Conservation (phyloP, 1,140 invertebrate genomes). For the Bombus waltoni region DNA sequence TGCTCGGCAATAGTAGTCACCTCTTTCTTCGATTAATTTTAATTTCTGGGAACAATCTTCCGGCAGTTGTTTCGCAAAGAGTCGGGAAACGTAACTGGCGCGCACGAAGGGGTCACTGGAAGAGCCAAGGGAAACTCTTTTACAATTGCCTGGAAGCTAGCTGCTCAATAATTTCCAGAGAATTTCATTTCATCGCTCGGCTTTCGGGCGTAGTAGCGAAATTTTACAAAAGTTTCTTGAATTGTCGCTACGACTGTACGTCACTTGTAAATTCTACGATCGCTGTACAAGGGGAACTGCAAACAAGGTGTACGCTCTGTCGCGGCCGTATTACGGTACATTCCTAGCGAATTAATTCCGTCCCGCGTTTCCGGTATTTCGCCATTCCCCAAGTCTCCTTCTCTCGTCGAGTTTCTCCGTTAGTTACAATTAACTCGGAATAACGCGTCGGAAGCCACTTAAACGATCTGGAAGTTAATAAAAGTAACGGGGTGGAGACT, state of each 20-base stretch:
- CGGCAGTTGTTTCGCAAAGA: no score
- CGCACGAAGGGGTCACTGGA: background rate
- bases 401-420: background rate
- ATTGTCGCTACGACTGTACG: background rate
- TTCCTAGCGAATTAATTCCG: slow-evolving; percentile 13
- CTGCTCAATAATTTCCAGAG: slow-evolving; percentile 27
- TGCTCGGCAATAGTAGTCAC: no score
- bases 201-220: background rate
- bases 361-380: slow-evolving; percentile 4
- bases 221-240: slow-evolving; percentile 10
- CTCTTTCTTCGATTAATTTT: background rate
- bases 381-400: background rate
- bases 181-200: slow-evolving; percentile 15
- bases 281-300: background rate
- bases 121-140: background rate
- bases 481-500: slow-evolving; percentile 8
- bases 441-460: slow-evolving; percentile 18
- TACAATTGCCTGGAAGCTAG: background rate
- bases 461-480: slow-evolving; percentile 28
- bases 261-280: slow-evolving; percentile 32
- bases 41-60: background rate
- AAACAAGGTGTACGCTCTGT: slow-evolving; percentile 23
- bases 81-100: background rate
- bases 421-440: slow-evolving; percentile 21
- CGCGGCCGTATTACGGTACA: slow-evolving; percentile 2